A percentile compares a stretch with the other conserved stretches of the same genome.
Conservation (phyloP, 2,113 vertebrate species). For the Argyrosomus japonicus region DNA sequence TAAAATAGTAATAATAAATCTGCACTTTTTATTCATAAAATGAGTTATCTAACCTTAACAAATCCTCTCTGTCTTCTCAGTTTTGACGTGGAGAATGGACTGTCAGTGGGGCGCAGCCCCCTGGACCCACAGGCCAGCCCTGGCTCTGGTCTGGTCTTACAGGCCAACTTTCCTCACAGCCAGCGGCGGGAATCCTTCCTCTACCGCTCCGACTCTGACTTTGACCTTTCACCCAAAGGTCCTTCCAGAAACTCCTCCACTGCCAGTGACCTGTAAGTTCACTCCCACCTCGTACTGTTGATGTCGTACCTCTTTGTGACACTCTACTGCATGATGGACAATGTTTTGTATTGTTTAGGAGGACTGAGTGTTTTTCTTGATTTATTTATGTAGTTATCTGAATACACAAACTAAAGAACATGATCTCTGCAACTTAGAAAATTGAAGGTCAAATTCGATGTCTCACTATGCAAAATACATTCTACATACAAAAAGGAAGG, state of each 20-base stretch:
- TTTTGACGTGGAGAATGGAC: slow-evolving; percentile 94
- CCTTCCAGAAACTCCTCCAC: slow-evolving; percentile 91
- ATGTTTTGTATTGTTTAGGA: neutral
- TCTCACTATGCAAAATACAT: neutral
- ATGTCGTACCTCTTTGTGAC: neutral
- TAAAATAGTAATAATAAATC: slow-evolving; percentile 3
- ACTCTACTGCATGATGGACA: neutral
- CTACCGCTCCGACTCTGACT: slow-evolving; percentile 95
- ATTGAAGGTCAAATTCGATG: neutral
- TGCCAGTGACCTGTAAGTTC: slow-evolving; percentile 92
- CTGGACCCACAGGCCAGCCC: slow-evolving; percentile 88
- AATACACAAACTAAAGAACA: neutral
- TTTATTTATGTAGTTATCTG: neutral
- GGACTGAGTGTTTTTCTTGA: neutral
- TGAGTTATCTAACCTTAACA: neutral
- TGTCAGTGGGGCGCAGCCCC: slow-evolving; percentile 80
- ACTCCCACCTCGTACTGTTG: neutral
- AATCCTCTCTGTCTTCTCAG: slow-evolving; percentile 68
- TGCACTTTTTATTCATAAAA: neutral
- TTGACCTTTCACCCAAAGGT: slow-evolving; percentile 91
- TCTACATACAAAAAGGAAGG: neutral
- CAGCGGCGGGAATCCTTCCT: slow-evolving; percentile 95
- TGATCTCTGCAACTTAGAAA: neutral
- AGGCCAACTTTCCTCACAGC: slow-evolving; percentile 87
- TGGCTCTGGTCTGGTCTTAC: slow-evolving; percentile 85